Evolutionary conservation across 1,140 invertebrate species (phyloP), one percentile per base, ranked within the genome.

Genomic region (Metaphire vulgaris): DNA sequence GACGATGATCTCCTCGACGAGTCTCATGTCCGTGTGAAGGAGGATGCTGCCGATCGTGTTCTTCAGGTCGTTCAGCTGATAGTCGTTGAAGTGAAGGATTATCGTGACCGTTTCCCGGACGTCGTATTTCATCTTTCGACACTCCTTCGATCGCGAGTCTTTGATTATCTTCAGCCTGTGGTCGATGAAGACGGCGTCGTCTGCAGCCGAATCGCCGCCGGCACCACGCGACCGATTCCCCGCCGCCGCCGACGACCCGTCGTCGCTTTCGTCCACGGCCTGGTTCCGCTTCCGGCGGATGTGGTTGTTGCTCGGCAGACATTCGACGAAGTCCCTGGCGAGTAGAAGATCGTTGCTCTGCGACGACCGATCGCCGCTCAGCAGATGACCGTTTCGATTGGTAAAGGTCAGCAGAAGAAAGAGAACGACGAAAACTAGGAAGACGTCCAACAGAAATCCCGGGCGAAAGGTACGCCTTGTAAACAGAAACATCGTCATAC

Each of bases 41-140:
- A 78, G 56, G n/a, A 78, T 33, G 64, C 67, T 72, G 16, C 69
- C 68, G 26, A 78, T 31, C 1, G 77, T 78, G n/a, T 68, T 75
- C 77, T 78, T 78, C 74, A 78, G 34, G 26, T 78, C 77, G n/a
- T 70, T 41, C 28, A 78, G 75, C 34, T 75, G 65, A 32, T 78
- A 78, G 64, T 78, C 77, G 67, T 41, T 77, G 74, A 74, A 78
- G 68, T 68, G 73, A 31, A 75, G 32, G 68, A 78, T 73, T n/a
- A 73, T 32, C 26, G 32, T 56, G 16, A 73, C 34, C 16, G 26
- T 64, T 30, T 73, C 41, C 41, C 6, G 41, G 41, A 21, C 21
- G 41, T 56, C 41, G 41, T 56, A 56, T 6, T 56, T 56, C 6
- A 56, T 6, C 41, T 56, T 56, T 6, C 41, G 41, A 56, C 41